A percentile compares a stretch with the other conserved stretches of the same genome.
Conservation (phyloP, 2,888 invertebrate genomes). For the Busseola fusca region DNA sequence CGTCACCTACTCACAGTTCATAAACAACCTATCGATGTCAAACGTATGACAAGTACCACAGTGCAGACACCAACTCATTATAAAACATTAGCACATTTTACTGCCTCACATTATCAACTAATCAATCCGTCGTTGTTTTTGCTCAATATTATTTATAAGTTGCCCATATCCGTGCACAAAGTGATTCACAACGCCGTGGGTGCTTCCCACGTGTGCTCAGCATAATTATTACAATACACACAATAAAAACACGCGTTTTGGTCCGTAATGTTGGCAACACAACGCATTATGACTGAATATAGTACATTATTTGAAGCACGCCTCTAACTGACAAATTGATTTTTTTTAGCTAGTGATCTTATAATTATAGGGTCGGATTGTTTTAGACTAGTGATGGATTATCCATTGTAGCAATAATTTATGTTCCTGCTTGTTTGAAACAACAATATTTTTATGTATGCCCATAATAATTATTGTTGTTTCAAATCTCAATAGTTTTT, state of each 20-base stretch:
- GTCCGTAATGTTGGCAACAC: conserved; percentile 58
- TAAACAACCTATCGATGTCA: conserved; percentile 40
- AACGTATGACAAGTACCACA: conserved; percentile 38
- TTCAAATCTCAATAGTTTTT: not conserved
- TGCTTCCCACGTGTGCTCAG: conserved; percentile 66
- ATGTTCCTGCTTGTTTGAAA: no score
- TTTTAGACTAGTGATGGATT: conserved; percentile 27
- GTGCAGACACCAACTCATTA: conserved; percentile 62
- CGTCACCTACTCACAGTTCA: conserved; percentile 40
- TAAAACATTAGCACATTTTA: conserved; percentile 62
- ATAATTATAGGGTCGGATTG: conserved; percentile 40
- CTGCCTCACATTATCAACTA: conserved; percentile 57
- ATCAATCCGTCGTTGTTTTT: conserved; percentile 65
- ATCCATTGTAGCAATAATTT: conserved; percentile 4
- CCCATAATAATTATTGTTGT: not conserved
- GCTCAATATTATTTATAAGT: conserved; percentile 61
- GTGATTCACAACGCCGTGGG: conserved; percentile 70
- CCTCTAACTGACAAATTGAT: conserved; percentile 50
- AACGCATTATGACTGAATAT: conserved; percentile 50
- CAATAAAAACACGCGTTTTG: conserved; percentile 66
- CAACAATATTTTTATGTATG: no score
- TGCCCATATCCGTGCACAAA: conserved; percentile 53
- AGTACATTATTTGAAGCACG: conserved; percentile 43
- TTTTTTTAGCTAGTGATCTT: conserved; percentile 38
- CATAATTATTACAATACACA: conserved; percentile 68